Conservation (phyloP, 2,113 vertebrate genomes). For the Monopterus albus region DNA sequence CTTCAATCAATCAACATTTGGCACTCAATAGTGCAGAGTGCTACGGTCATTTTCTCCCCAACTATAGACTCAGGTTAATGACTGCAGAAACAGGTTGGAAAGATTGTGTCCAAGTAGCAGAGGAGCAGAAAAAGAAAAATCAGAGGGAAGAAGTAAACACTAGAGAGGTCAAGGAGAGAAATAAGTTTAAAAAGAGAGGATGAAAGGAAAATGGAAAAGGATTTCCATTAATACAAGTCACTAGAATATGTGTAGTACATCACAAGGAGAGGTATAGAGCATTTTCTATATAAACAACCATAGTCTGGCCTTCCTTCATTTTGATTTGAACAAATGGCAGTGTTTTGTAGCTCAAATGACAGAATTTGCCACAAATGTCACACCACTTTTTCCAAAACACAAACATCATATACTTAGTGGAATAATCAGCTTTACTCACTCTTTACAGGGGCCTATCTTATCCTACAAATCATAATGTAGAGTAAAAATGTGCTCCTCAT, state of each 20-base stretch:
- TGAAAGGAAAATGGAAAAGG: not conserved
- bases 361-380: no score
- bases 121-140: not conserved
- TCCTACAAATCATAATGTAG: no score
- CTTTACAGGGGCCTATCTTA: no score
- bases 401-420: no score
- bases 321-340: not conserved
- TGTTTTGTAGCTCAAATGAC: no score
- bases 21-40: slow-evolving; percentile 48
- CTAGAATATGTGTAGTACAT: not conserved
- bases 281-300: not conserved
- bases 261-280: not conserved
- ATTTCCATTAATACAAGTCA: not conserved
- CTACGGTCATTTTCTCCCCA: slow-evolving; percentile 34
- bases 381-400: no score
- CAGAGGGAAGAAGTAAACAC: not conserved
- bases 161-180: not conserved
- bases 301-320: not conserved
- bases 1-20: slow-evolving; percentile 71
- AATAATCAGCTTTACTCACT: no score
- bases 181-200: not conserved
- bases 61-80: slow-evolving; percentile 21
- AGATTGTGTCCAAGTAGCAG: not conserved
- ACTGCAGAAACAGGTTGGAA: slow-evolving; percentile 7
- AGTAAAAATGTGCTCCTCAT: no score